Evolutionary conservation across 1,140 invertebrate species (phyloP).

Genomic region (Brachionus rotundiformis): DNA sequence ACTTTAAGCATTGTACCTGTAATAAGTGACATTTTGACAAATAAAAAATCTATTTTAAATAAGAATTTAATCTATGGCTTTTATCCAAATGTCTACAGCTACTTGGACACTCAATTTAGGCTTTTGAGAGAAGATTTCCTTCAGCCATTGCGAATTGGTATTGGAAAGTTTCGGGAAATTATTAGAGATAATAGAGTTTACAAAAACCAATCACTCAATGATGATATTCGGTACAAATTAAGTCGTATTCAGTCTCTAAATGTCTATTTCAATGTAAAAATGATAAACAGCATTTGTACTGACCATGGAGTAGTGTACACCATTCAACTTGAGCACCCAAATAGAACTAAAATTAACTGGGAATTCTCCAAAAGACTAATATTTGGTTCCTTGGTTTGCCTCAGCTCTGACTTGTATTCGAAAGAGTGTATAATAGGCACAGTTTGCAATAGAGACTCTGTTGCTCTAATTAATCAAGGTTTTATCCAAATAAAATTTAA

Average conservation of each 20-base stretch:
- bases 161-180: constrained; percentile 55
- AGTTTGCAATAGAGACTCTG: constrained; percentile 23
- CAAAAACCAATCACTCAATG: background rate
- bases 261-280: constrained; percentile 47
- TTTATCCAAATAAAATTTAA: constrained; percentile 26
- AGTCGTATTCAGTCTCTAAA: constrained; percentile 23
- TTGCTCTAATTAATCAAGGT: background rate
- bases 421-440: constrained; percentile 35
- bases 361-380: constrained; percentile 67
- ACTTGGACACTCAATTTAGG: constrained; percentile 75
- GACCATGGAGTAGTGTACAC: constrained; percentile 53
- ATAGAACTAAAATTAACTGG: constrained; percentile 54
- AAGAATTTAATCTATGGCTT: constrained; percentile 69
- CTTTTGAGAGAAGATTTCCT: constrained; percentile 73
- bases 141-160: constrained; percentile 62
- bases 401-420: constrained; percentile 21
- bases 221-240: constrained; percentile 13
- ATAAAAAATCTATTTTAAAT: constrained; percentile 64
- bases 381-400: constrained; percentile 63
- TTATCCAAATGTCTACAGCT: constrained; percentile 71
- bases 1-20: constrained; percentile 58
- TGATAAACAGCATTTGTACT: background rate
- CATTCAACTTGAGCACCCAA: constrained; percentile 52
- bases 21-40: constrained; percentile 56
- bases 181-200: background rate